phyloP scores from a whole-genome alignment of 2,888 invertebrate genomes.

The Microdon myrmicae region DNA sequence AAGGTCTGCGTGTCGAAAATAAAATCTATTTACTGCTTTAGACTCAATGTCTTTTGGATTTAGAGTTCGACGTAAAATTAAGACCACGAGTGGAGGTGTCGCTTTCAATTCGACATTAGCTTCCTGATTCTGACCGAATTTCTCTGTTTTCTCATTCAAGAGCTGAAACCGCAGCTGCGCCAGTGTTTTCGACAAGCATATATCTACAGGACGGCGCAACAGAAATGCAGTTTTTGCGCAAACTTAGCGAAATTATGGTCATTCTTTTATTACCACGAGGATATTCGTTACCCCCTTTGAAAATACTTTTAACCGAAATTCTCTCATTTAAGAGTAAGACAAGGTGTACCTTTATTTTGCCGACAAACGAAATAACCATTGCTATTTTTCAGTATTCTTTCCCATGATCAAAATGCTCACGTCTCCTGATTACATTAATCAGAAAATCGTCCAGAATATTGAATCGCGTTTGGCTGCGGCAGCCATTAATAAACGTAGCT shows the following conservation, averaged over 20 bases:
- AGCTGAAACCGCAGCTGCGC: constrained; percentile 72
- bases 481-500: constrained; percentile 82
- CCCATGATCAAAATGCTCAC: constrained; percentile 85
- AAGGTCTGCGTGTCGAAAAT: no score
- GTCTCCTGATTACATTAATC: constrained; percentile 92
- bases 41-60: no score
- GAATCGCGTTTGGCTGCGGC: constrained; percentile 82
- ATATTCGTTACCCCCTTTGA: constrained; percentile 81
- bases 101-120: no score
- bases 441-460: constrained; percentile 84
- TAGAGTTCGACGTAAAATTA: no score
- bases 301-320: constrained; percentile 84
- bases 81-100: no score
- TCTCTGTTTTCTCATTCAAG: constrained; percentile 62
- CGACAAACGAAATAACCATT: background rate
- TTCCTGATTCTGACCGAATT: no score
- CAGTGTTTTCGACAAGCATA: constrained; percentile 78
- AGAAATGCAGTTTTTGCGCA: constrained; percentile 83
- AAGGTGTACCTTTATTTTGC: background rate
- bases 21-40: no score
- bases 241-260: constrained; percentile 83
- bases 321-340: constrained; percentile 82
- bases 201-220: constrained; percentile 79
- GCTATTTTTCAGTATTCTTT: constrained; percentile 70
- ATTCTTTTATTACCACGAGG: constrained; percentile 83